Conservation (phyloP, 2,113 vertebrate species). For the Aegypius monachus region DNA sequence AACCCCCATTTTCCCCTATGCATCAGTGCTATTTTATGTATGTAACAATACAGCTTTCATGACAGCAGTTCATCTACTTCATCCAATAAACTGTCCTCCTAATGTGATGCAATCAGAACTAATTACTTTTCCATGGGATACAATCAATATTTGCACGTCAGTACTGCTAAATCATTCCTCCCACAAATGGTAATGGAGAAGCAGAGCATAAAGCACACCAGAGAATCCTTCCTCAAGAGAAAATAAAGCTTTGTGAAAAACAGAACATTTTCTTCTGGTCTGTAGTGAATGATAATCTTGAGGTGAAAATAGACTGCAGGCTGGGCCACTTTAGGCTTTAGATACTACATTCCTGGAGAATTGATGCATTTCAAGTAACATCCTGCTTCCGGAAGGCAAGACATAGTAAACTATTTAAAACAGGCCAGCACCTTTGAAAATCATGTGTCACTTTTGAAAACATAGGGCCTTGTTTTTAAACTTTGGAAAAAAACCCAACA, state of each 20-base stretch:
- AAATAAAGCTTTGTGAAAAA: background rate
- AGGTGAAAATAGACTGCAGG: background rate
- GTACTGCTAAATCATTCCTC: background rate
- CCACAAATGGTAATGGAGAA: background rate
- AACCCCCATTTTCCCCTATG: accelerated
- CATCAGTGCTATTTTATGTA: background rate
- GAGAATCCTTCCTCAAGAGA: background rate
- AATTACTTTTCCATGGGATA: background rate
- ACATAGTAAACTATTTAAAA: background rate
- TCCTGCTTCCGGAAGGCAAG: background rate
- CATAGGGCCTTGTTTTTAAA: background rate
- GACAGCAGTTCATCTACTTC: background rate
- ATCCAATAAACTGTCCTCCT: background rate
- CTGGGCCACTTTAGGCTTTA: background rate
- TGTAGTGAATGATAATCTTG: background rate
- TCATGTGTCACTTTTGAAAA: background rate
- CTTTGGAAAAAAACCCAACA: background rate
- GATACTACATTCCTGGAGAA: background rate
- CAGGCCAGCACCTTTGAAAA: background rate
- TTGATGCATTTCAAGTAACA: background rate
- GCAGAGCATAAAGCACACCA: background rate
- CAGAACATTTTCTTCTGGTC: background rate
- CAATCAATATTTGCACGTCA: background rate
- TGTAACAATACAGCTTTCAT: background rate
- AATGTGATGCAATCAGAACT: background rate